Conservation (phyloP, 2,113 vertebrate genomes). For the Halcyon malimbica region DNA sequence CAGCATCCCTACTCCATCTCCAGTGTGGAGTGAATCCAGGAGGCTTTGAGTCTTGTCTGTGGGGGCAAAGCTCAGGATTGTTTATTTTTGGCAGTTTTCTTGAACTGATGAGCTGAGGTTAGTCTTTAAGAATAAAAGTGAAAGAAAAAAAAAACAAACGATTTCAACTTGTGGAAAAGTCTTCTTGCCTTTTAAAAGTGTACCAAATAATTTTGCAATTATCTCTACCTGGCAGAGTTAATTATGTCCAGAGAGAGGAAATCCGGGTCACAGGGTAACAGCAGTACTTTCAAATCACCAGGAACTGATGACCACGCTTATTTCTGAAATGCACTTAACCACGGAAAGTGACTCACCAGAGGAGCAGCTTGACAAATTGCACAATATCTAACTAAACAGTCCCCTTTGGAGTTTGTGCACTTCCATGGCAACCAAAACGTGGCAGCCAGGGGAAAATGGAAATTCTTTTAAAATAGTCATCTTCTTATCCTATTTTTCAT, state of each 20-base stretch:
- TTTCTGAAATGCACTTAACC: slow-evolving; percentile 18
- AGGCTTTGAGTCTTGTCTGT: background rate
- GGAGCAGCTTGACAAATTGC: slow-evolving; percentile 50
- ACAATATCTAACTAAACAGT: slow-evolving; percentile 26
- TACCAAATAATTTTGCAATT: slow-evolving; percentile 21
- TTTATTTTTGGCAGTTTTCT: background rate
- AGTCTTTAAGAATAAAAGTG: background rate
- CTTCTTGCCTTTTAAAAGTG: background rate
- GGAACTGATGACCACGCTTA: slow-evolving; percentile 51
- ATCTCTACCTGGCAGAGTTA: slow-evolving; percentile 45
- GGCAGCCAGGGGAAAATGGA: slow-evolving; percentile 40
- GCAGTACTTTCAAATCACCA: slow-evolving; percentile 13
- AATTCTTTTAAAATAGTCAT: slow-evolving; percentile 46
- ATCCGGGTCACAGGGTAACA: slow-evolving; percentile 25
- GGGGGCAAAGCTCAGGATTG: background rate
- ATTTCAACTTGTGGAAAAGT: background rate
- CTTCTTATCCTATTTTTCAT: background rate
- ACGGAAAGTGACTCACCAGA: slow-evolving; percentile 48
- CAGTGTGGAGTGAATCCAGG: background rate
- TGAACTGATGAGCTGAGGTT: background rate
- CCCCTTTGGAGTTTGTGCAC: slow-evolving; percentile 2
- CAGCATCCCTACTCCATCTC: background rate
- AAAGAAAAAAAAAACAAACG: background rate
- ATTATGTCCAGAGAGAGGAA: slow-evolving; percentile 38
- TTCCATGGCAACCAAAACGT: slow-evolving; percentile 63